Evolutionary conservation across 2,888 invertebrate genomes (phyloP).

Genomic region (Papilio gigon): DNA sequence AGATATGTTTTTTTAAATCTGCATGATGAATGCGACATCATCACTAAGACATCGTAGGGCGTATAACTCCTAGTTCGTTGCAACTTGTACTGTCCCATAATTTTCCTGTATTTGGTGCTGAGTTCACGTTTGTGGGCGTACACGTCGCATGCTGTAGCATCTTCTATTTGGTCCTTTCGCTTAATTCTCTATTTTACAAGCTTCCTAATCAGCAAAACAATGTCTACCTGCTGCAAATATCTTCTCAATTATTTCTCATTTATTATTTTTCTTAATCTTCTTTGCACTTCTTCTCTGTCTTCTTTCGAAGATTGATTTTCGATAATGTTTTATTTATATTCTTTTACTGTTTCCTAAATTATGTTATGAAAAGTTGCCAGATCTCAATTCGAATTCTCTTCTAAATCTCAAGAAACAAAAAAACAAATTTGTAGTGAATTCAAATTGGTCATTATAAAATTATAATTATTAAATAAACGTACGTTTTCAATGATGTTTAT

Average conservation of each 20-base stretch:
- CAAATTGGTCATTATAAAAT: not conserved
- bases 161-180: conserved; percentile 34
- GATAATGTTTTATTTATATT: not conserved
- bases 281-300: not conserved
- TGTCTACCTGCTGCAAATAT: not conserved
- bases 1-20: conserved; percentile 18
- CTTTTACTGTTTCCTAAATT: not conserved
- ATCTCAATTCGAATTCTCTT: not conserved
- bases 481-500: not conserved
- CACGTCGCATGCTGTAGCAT: conserved; percentile 35
- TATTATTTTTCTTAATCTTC: conserved; percentile 8
- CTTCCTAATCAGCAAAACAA: conserved; percentile 31
- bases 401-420: not conserved
- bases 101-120: conserved; percentile 68
- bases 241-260: not conserved
- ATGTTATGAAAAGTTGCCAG: not conserved
- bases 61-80: conserved; percentile 69
- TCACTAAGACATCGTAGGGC: conserved; percentile 77
- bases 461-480: not conserved
- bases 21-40: conserved; percentile 71
- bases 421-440: not conserved
- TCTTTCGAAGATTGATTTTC: not conserved
- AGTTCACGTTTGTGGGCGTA: conserved; percentile 32
- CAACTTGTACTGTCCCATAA: conserved; percentile 57
- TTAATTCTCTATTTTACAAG: conserved; percentile 28